Percentiles rank a stretch among this genome's conserved stretches.
These are phyloP conservation scores for Athalia circularis DNA, from an alignment of 2,888 invertebrate species.

Conservation along the genomic window DNA sequence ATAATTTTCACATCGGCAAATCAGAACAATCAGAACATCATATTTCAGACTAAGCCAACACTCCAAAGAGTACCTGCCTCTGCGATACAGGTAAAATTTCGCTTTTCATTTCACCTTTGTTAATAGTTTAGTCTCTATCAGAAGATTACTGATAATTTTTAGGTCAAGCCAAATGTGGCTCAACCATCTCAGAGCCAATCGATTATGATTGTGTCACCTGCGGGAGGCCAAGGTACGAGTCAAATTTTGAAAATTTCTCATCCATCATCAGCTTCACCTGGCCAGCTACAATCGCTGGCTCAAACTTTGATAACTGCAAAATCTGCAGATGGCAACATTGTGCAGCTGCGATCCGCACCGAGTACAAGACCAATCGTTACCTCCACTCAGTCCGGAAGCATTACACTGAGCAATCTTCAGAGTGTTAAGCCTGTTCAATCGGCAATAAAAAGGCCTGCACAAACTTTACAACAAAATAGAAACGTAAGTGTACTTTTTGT, in stretches of 20 bases:
- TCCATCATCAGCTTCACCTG: conserved; percentile 68
- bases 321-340: conserved; percentile 71
- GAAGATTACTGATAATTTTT: not conserved
- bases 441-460: conserved; percentile 71
- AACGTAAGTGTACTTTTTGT: conserved; percentile 61
- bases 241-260: conserved; percentile 73
- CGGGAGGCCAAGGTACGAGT: conserved; percentile 70
- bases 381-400: conserved; percentile 66
- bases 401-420: conserved; percentile 67
- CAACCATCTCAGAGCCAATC: conserved; percentile 70
- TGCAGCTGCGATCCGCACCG: conserved; percentile 69
- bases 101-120: not conserved
- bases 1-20: conserved; percentile 65
- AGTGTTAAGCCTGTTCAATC: conserved; percentile 66
- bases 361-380: conserved; percentile 65
- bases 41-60: conserved; percentile 71
- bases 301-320: conserved; percentile 72
- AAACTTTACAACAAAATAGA: conserved; percentile 72
- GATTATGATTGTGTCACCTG: conserved; percentile 72
- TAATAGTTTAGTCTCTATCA: conserved; percentile 25
- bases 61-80: conserved; percentile 68
- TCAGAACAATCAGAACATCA: conserved; percentile 67
- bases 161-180: conserved; percentile 66
- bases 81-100: conserved; percentile 63
- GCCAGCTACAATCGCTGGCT: conserved; percentile 70